Base-by-base conservation (phyloP, 2,797 vertebrate species). In the Falco concolor region DNA sequence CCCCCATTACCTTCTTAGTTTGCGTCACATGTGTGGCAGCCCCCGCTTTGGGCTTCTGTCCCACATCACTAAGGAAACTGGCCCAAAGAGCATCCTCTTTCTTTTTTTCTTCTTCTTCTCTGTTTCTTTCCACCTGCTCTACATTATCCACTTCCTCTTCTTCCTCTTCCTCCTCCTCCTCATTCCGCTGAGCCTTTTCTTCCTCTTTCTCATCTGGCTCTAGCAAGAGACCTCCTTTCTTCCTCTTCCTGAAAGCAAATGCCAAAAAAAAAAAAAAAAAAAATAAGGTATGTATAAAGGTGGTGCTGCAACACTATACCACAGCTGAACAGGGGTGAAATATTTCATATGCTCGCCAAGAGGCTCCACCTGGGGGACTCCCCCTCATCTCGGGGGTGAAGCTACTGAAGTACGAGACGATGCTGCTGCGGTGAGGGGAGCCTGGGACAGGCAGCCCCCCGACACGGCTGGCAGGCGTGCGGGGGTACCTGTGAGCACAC, bases 1-100 rank as follows among this genome's bases (percentile, higher is more conserved):
- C 13, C 64, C 19, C 12, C 0, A 0, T 96, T 95, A 97, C 97
- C 97, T 97, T 94, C 50, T 87, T 84, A 28, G 83, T 65, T 52
- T 75, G 90, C 2, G 64, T 68, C 20, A 67, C 60, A 34, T 94
- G 76, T 0, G n/a, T 57, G 6, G 96, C 30, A 40, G 90, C 21
- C 1, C 32, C 34, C 0, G 45, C 89, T 97, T 98, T 99, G 52
- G 99, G 96, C 88, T 98, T 98, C 56, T 98, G 96, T 40, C 99
- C 99, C 19, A 99, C 99, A 1, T 99, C 99, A 3, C 98, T 99
- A 94, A 99, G 98, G 95, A 99, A 99, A 96, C 98, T 99, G 42
- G 99, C 99, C 99, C 99, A 99, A 9, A 99, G 98, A 42, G 99
- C 99, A n/a, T 99, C 99, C 7, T 99, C 98, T 89, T 98, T 99